Evolutionary conservation across 1,140 invertebrate species (phyloP).

Genomic region (Parapsyche elsis): DNA sequence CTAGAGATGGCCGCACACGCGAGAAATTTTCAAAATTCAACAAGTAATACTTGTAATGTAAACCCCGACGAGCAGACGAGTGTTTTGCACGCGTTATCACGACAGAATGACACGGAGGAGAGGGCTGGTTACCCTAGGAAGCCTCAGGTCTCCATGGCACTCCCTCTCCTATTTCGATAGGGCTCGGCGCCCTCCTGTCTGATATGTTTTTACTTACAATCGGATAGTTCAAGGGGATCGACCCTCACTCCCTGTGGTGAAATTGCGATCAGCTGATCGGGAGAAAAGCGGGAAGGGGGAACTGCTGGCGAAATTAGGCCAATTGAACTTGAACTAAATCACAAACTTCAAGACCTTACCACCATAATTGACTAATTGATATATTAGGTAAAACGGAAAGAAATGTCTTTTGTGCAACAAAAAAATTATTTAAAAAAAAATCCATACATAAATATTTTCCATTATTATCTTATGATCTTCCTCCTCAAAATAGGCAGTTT

Average conservation of each 20-base stretch:
- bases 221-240: slow-evolving; percentile 40
- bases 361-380: too few relatives aligned
- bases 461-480: too few relatives aligned
- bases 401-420: too few relatives aligned
- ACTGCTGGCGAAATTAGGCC: slow-evolving; percentile 27
- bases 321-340: slow-evolving; percentile 11
- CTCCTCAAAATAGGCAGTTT: too few relatives aligned
- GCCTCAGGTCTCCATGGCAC: background rate
- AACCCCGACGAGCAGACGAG: background rate
- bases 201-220: slow-evolving; percentile 47
- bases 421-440: too few relatives aligned
- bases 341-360: too few relatives aligned
- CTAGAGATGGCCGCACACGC: too few relatives aligned
- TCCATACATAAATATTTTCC: too few relatives aligned
- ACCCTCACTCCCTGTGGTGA: background rate
- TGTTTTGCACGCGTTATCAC: slow-evolving; percentile 41
- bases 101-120: slow-evolving; percentile 35
- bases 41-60: background rate
- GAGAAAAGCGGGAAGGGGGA: background rate
- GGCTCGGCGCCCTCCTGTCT: background rate
- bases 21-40: background rate
- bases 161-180: background rate
- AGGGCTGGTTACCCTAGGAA: slow-evolving; percentile 32
- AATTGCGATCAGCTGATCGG: slow-evolving; percentile 33
- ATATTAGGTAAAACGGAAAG: too few relatives aligned